Evolutionary conservation across 64 coral and sea anemone genomes (phyloP).

Genomic region (Orbicella faveolata): DNA sequence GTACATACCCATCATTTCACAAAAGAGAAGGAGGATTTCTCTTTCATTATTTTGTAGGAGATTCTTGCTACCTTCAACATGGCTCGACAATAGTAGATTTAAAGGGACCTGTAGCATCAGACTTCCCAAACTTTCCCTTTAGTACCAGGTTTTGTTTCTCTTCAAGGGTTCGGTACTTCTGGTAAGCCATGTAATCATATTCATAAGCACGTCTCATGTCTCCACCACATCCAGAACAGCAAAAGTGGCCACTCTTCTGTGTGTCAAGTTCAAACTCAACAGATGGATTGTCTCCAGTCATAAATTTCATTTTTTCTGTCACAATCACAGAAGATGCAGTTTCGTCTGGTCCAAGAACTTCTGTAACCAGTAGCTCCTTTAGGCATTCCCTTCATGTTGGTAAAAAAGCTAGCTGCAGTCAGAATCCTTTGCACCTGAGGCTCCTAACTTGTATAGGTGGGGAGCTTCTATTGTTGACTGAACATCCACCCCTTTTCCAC

Average conservation of each 20-base stretch:
- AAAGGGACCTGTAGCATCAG: not conserved
- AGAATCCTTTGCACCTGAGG: not conserved
- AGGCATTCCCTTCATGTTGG: slow-evolving; percentile 32
- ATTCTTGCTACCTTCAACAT: not conserved
- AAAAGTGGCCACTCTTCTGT: slow-evolving; percentile 14
- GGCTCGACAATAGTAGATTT: not conserved
- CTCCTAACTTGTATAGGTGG: slow-evolving; percentile 5
- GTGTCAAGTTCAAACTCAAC: slow-evolving; percentile 25
- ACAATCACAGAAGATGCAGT: not conserved
- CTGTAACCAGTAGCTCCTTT: not conserved
- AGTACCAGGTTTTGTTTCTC: slow-evolving; percentile 31
- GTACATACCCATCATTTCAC: slow-evolving; percentile 50
- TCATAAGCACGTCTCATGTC: not conserved
- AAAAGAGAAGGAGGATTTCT: not conserved
- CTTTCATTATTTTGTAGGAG: not conserved
- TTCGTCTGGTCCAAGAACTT: not conserved
- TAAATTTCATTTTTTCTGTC: slow-evolving; percentile 17
- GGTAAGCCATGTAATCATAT: not conserved
- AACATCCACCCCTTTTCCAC: not conserved
- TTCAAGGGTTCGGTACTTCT: not conserved
- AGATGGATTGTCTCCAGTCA: slow-evolving; percentile 33
- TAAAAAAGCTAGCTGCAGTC: not conserved
- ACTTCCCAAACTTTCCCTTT: not conserved
- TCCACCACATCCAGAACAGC: slow-evolving; percentile 22
- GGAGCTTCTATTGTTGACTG: slow-evolving; percentile 30